Conservation (phyloP, 2,797 vertebrate species). For the Notamacropus eugenii region DNA sequence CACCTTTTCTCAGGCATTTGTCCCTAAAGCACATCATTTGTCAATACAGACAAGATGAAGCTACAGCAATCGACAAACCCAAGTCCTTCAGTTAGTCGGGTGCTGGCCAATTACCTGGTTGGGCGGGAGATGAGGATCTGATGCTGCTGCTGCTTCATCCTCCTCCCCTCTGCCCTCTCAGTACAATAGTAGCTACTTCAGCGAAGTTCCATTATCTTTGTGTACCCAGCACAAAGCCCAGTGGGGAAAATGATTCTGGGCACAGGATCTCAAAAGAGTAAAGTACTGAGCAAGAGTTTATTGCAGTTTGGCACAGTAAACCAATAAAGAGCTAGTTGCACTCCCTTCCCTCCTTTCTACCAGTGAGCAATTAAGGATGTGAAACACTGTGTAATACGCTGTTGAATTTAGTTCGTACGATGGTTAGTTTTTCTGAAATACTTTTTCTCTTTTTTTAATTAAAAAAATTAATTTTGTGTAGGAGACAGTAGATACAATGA, state of each 20-base stretch:
- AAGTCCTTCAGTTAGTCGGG: no score
- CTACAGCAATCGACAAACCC: not conserved
- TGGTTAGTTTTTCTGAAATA: not conserved
- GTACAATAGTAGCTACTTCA: no score
- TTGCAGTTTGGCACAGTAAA: not conserved
- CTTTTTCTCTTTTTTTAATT: not conserved
- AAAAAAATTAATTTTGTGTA: not conserved
- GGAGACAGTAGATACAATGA: not conserved
- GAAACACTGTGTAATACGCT: not conserved
- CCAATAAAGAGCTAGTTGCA: not conserved
- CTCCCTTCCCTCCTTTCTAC: not conserved
- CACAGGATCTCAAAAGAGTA: not conserved
- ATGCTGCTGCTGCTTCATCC: no score
- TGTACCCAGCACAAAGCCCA: not conserved
- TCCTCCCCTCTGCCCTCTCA: no score
- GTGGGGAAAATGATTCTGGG: not conserved
- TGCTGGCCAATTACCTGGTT: no score
- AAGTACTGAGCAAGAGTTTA: rapidly evolving
- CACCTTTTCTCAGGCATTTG: not conserved
- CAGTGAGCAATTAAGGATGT: rapidly evolving
- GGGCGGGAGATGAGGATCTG: no score
- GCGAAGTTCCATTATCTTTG: not conserved
- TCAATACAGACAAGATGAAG: not conserved
- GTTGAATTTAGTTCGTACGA: not conserved
- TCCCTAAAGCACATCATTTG: not conserved